These are phyloP conservation scores for Festucalex cinctus DNA, from an alignment of 2,113 vertebrate genomes.

Conservation along the genomic window DNA sequence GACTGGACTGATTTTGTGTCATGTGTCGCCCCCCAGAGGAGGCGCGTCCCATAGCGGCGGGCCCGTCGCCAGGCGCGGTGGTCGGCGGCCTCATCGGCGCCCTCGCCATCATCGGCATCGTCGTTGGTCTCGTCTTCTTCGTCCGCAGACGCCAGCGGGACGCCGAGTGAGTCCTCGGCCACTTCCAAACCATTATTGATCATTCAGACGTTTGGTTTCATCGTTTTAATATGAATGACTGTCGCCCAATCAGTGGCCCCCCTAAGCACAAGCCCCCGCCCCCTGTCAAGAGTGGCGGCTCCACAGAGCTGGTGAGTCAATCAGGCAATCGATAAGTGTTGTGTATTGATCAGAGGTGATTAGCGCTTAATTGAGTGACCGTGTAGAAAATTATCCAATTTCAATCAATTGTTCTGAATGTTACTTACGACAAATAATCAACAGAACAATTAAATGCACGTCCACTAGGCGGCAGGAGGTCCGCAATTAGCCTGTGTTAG, in stretches of 20 bases:
- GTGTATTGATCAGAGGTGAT: slow-evolving; percentile 54
- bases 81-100: slow-evolving; percentile 78
- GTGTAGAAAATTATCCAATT: neutral
- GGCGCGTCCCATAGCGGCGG: slow-evolving; percentile 21
- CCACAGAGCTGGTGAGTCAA: slow-evolving; percentile 75
- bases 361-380: slow-evolving; percentile 54
- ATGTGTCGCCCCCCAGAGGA: slow-evolving; percentile 29
- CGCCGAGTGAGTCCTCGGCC: slow-evolving; percentile 72
- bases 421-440: neutral
- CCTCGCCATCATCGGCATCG: slow-evolving; percentile 68
- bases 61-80: slow-evolving; percentile 70
- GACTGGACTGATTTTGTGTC: neutral
- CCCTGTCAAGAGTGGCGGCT: slow-evolving; percentile 72
- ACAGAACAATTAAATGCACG: too few species aligned
- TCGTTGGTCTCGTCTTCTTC: slow-evolving; percentile 64
- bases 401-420: neutral
- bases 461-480: neutral
- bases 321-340: slow-evolving; percentile 27
- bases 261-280: slow-evolving; percentile 85
- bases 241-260: slow-evolving; percentile 70
- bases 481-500: neutral
- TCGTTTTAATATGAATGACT: slow-evolving; percentile 1
- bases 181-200: neutral
- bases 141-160: slow-evolving; percentile 68
- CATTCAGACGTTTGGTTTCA: neutral